Base-by-base conservation (phyloP, 2,888 invertebrate species). In the Xylophagus ater region DNA sequence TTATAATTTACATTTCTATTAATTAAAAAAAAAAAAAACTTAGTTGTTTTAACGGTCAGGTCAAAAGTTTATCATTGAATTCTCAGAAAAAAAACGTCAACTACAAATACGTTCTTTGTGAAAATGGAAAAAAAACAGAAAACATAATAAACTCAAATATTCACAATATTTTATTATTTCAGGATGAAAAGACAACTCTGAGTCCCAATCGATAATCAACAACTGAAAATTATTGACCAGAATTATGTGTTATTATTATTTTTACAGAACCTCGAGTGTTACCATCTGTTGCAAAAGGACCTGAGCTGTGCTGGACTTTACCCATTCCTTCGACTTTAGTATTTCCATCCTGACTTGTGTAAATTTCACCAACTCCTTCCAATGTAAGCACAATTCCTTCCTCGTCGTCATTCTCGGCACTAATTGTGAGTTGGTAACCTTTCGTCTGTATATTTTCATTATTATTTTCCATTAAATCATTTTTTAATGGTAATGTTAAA, bases 241-340 rank as follows among this genome's bases (percentile, higher is more conserved):
- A n/a, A n/a, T n/a, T n/a, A n/a, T n/a, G n/a, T n/a, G n/a, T n/a
- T n/a, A n/a, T n/a, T n/a, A n/a, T n/a, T 34, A 63, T 41, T 25
- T 54, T 54, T 24, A 57, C 63, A 43, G 58, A 58, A 45, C 56
- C 57, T 50, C 51, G 58, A 34, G 60, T 59, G 51, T 58, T 64
- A 59, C 64, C 63, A 39, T 42, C 35, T 37, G 52, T 48, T 47
- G 57, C 49, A 44, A 53, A 44, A 21, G 56, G 49, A 36, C 47
- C 56, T 12, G 49, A 48, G 4, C 52, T 55, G 48, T 65, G 65
- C 35, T 56, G 48, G 9, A 65, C 54, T 14, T 56, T 53, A 0
- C 62, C 64, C 0, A 59, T 54, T 8, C 62, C 64, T 40, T 65
- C 62, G 18, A 64, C 44, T 40, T 59, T 57, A 1, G 62, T 62